These are phyloP conservation scores for Acanthurus tractus DNA, from an alignment of 2,797 vertebrate genomes.

Conservation along the genomic window DNA sequence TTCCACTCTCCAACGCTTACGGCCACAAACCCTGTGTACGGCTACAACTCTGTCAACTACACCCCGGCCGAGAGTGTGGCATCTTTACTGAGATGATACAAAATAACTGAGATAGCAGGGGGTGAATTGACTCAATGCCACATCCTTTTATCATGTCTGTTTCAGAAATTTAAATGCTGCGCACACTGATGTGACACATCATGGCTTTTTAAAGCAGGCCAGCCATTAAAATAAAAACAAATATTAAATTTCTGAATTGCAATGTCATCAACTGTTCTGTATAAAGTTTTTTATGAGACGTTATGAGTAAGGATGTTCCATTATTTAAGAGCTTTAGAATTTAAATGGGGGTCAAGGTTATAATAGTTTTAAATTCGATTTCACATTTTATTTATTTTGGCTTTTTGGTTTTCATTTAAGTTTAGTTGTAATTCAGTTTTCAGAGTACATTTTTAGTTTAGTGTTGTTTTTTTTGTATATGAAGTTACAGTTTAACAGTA, in stretches of 20 bases:
- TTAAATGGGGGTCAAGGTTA: conserved; percentile 11
- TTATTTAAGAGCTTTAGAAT: conserved; percentile 48
- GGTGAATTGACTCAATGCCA: background rate
- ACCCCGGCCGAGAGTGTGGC: background rate
- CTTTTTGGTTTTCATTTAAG: too few species aligned
- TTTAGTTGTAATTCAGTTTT: too few species aligned
- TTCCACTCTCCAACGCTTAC: conserved; percentile 40
- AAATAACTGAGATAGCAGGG: conserved; percentile 13
- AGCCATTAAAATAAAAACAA: conserved; percentile 39
- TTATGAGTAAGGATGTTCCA: conserved; percentile 16
- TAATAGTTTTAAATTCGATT: too few species aligned
- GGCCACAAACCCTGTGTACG: conserved; percentile 19
- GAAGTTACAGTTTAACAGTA: too few species aligned
- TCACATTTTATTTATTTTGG: too few species aligned
- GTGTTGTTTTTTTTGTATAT: too few species aligned
- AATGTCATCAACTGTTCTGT: conserved; percentile 13
- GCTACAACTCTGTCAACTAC: conserved; percentile 8
- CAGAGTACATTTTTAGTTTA: too few species aligned
- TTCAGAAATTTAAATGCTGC: conserved; percentile 27
- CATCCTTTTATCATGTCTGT: conserved; percentile 16
- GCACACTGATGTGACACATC: background rate
- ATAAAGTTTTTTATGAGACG: conserved; percentile 6
- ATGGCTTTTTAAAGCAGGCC: conserved; percentile 17
- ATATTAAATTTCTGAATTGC: conserved; percentile 19
- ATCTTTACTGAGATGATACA: conserved; percentile 10